Base-by-base conservation (phyloP, 1,140 invertebrate genomes). In the Papilio helenus region DNA sequence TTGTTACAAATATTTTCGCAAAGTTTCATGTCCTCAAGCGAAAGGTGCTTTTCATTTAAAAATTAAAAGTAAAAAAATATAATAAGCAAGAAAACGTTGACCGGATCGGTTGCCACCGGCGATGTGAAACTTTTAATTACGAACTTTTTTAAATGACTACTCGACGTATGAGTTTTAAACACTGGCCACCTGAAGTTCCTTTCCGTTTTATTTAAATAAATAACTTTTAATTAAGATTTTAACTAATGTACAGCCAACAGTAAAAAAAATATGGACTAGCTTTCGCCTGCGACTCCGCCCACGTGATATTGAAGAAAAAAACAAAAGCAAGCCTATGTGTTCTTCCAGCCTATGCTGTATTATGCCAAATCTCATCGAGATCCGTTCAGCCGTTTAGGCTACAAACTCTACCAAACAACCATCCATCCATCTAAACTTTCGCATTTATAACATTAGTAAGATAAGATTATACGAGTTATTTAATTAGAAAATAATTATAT, bases 61-160 rank as follows among this genome's bases (percentile, higher is more conserved):
- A 73, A 49, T 42, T 49, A 46, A 46, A 73, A 49, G 3, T 20
- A 49, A 7, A 73, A 73, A 20, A n/a, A 20, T 8, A 44, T n/a
- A 12, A 34, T 23, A 42, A 34, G 26, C 3, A 51, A 76, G 12
- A 79, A 81, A 84, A 78, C 81, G 80, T 86, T 86, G 83, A 84
- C 79, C 72, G 80, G 71, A 82, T 85, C 85, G 84, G 78, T 82
- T 76, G 26, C 49, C 18, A 68, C 72, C 78, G 80, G 80, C 73
- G 79, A 77, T 16, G 65, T 61, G 73, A 76, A 72, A 82, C 73
- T 79, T 80, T 81, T 55, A 44, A 78, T 81, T 79, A 49, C 74
- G 29, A 81, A 83, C 74, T 80, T 80, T 83, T 85, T 78, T 51
- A 76, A 83, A 61, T 74, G 44, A 34, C 20, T 51, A 55, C 18